Percentiles rank a stretch among this genome's conserved stretches.
These are phyloP conservation scores for mouse (Mus musculus) DNA, from an alignment of 2,113 vertebrate genomes.

Conservation along the genomic window GRCm39 chr1:160179001-160179500, in stretches of 20 bases:
- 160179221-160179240: conserved; percentile 69
- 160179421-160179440: conserved; percentile 64
- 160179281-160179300: conserved; percentile 68
- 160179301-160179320: background rate
- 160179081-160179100: conserved; percentile 76
- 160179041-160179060: conserved; percentile 55
- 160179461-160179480: conserved; percentile 82
- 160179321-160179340: background rate
- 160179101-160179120: conserved; percentile 82
- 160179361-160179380: background rate
- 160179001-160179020: conserved; percentile 76
- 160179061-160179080: conserved; percentile 76
- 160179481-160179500: conserved; percentile 89
- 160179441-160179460: conserved; percentile 78
- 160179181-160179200: conserved; percentile 74
- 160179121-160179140: conserved; percentile 73
- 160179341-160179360: background rate
- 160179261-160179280: conserved; percentile 55
- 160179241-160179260: conserved; percentile 67
- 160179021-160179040: conserved; percentile 76
- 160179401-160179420: background rate
- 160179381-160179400: background rate
- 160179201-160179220: conserved; percentile 76
- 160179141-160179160: conserved; percentile 72
- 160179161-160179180: conserved; percentile 82